phyloP scores from a whole-genome alignment of 2,797 vertebrate genomes.

The Acestrorhynchus altus region DNA sequence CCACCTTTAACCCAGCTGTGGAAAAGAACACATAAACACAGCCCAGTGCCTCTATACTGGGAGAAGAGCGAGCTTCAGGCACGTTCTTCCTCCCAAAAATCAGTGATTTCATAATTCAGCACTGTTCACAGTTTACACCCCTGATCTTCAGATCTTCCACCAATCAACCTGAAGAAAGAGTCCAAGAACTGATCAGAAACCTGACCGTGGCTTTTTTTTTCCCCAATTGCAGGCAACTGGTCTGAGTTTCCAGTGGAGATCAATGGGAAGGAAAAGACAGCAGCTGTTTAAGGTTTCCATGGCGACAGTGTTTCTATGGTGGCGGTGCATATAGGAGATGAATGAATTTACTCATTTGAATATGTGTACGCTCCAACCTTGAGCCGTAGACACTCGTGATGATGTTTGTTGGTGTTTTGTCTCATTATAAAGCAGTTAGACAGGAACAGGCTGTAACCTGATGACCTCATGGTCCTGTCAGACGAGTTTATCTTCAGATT shows the following conservation, averaged over 20 bases:
- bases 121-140: too few relatives aligned
- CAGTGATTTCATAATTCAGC: too few relatives aligned
- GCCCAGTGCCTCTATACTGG: not conserved
- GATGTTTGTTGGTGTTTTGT: not conserved
- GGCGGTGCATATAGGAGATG: not conserved
- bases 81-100: too few relatives aligned
- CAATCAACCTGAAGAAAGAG: too few relatives aligned
- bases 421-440: not conserved
- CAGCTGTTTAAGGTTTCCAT: slow-evolving; percentile 32
- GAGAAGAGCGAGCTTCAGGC: too few relatives aligned
- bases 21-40: too few relatives aligned
- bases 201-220: not conserved
- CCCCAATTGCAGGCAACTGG: not conserved
- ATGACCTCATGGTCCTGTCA: not conserved
- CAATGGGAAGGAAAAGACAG: not conserved
- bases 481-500: not conserved
- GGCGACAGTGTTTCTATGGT: slow-evolving; percentile 52
- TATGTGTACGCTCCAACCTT: not conserved
- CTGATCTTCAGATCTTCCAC: too few relatives aligned
- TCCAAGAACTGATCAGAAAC: not conserved
- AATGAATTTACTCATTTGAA: not conserved
- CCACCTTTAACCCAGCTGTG: too few relatives aligned
- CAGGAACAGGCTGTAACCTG: slow-evolving; percentile 1
- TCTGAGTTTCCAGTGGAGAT: not conserved
- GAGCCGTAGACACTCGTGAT: not conserved